Base-by-base conservation (phyloP, 1,140 invertebrate genomes). In the Planococcus citri region DNA sequence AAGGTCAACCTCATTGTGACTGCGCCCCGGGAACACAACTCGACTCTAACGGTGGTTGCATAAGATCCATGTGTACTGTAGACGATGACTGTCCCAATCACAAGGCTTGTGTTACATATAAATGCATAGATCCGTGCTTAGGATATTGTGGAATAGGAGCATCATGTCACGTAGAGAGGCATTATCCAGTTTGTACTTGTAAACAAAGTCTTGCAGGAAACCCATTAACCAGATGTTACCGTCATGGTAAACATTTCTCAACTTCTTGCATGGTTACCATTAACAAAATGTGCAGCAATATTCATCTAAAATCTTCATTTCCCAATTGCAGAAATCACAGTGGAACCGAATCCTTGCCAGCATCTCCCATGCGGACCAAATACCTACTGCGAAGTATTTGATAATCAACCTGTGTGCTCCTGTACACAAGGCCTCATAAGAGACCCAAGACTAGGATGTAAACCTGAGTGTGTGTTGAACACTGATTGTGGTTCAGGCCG, bases 291-390 rank as follows among this genome's bases (percentile, higher is more conserved):
- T n/a, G n/a, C n/a, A n/a, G n/a, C n/a, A 33, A 33, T 12, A 12
- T 6, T 12, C 4, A 33, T 33, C 12, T 6, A 3, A 33, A 3
- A 12, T 33, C 3, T 33, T 68, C 8, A 1, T 29, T 68, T 68
- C n/a, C 21, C n/a, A n/a, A 61, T 71, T 72, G 79, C 79, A 76
- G 78, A 79, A 71, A 78, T 80, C 61, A 71, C 78, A 70, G 79
- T 78, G 67, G 73, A 74, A 12, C 80, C 80, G 70, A 85, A 83
- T 76, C 87, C 89, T 9, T 92, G 90, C 75, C 78, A 82, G 72
- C 88, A 86, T 68, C 86, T 82, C 74, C 84, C 86, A 24, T 93
- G 91, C 77, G 91, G 90, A n/a, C 73, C 81, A 0, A 91, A 92
- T 76, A 89, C 90, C 0, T 76, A 88, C 51, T 92, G 91, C 76